Evolutionary conservation across 2,888 invertebrate species (phyloP), one percentile per base, ranked within the genome.

Genomic region (Troides helena): DNA sequence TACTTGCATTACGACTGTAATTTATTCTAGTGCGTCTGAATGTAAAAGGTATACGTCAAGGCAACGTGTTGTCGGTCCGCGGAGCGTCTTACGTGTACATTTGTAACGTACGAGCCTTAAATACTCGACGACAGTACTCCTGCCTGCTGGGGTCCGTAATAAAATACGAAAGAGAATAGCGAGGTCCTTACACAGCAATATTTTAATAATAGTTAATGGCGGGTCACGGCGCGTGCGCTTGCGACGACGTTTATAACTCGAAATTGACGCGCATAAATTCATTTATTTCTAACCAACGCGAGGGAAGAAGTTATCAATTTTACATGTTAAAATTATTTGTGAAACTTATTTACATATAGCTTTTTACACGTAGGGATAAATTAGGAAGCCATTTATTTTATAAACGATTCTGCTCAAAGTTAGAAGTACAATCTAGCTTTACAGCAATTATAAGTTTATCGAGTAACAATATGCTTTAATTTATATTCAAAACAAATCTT

Each of bases 131-230:
- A 91, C 91, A 91, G 88, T 88, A 89, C 90, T 87, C 85, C 83
- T 84, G 82, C 80, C 79, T 81, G 80, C 82, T 81, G 79, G 79
- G 79, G 80, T 82, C 81, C 77, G 85, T 86, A 89, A 91, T 91
- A 91, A 90, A 92, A 90, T 88, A 89, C 87, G 84, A 81, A 77
- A 88, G 89, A 90, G 90, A 89, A 90, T 89, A 86, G 88, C 87
- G 78, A 86, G 82, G 87, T 86, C 86, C 78, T 85, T 87, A 90
- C 88, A 85, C 83, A 85, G 90, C 85, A 87, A 92, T 92, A 92
- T 91, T 90, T 92, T 91, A 91, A 90, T 92, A 92, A 90, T 91
- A 86, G 88, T 91, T 91, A 90, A 92, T 91, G 89, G 88, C 81
- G 80, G 89, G 90, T 89, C 90, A 89, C 82, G 86, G 81, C 83